Base-by-base conservation (phyloP, 2,888 invertebrate species). In the Thereva unica region DNA sequence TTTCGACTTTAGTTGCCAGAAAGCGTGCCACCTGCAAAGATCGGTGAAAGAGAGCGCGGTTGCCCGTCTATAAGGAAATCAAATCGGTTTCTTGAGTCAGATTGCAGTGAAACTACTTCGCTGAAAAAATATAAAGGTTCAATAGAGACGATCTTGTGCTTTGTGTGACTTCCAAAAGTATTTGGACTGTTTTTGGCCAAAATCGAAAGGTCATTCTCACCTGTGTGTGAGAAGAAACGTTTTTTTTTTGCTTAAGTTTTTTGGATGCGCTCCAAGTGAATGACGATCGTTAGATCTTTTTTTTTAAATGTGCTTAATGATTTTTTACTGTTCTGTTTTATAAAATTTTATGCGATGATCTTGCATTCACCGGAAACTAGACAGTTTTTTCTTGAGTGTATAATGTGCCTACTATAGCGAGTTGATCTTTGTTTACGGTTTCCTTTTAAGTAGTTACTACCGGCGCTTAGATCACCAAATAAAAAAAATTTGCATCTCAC, bases 21-120 rank as follows among this genome's bases (percentile, higher is more conserved):
- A 69, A 69, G 69, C 69, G 66, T 66, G 67, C 69, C 66, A 69
- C 66, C 67, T 67, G 67, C 64, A 53, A 66, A 67, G 69, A 66
- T 67, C 67, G 59, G 49, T 23, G 23, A 23, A 41, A 54, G 23
- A 23, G 54, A 12, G 64, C 9, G 38, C 47, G 5, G 50, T 50
- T 5, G 23, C n/a, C 38, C 5, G 35, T 59, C 23, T 38, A 23
- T 23, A 23, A 23, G 23, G 23, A 23, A 23, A 23, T 23, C 23
- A 23, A 23, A 23, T 23, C 23, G 23, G 23, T 23, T 23, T 23
- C 23, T 23, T 23, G 2, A 23, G 23, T 23, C 1, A 23, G 23
- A 23, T 23, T 23, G 23, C 23, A 23, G 23, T 23, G 23, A 23
- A 23, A 23, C 23, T 23, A 23, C 1, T 23, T 23, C 23, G 2